phyloP scores from a whole-genome alignment of 2,888 invertebrate species.

The Acrocyrtus sp. region DNA sequence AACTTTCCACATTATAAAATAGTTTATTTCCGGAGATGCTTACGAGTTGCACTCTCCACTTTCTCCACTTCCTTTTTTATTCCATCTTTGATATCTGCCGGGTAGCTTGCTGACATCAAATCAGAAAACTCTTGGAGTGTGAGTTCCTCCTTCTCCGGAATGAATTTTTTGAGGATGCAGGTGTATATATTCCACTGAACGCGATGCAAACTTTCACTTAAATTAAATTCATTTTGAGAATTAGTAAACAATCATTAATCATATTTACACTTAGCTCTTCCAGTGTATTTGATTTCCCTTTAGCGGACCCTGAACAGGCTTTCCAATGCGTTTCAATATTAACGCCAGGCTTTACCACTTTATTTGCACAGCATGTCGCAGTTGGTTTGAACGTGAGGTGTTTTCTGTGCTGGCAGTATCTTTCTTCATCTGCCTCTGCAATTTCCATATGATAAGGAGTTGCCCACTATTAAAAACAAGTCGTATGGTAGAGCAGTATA shows the following conservation, averaged over 20 bases:
- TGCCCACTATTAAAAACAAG: neutral
- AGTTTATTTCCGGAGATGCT: too few relatives aligned
- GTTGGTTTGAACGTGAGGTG: constrained; percentile 47
- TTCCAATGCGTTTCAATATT: constrained; percentile 13
- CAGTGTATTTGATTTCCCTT: neutral
- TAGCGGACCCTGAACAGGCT: constrained; percentile 1
- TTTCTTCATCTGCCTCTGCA: constrained; percentile 1
- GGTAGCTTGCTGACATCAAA: constrained; percentile 40
- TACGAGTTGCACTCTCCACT: too few relatives aligned
- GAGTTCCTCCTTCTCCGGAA: constrained; percentile 14
- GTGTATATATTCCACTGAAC: constrained; percentile 46
- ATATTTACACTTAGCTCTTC: neutral
- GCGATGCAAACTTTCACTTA: neutral
- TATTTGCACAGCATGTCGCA: constrained; percentile 40
- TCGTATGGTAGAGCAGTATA: neutral
- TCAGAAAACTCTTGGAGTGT: constrained; percentile 40
- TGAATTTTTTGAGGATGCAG: constrained; percentile 34
- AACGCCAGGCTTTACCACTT: constrained; percentile 40
- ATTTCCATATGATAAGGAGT: constrained; percentile 19
- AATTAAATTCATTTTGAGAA: neutral
- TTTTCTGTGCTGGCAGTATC: constrained; percentile 26
- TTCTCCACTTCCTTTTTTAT: constrained; percentile 28
- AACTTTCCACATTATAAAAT: too few relatives aligned
- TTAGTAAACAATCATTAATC: neutral
- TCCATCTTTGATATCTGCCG: constrained; percentile 30